phyloP scores from a whole-genome alignment of 2,797 vertebrate genomes.

The Pseudomugil gertrudae region DNA sequence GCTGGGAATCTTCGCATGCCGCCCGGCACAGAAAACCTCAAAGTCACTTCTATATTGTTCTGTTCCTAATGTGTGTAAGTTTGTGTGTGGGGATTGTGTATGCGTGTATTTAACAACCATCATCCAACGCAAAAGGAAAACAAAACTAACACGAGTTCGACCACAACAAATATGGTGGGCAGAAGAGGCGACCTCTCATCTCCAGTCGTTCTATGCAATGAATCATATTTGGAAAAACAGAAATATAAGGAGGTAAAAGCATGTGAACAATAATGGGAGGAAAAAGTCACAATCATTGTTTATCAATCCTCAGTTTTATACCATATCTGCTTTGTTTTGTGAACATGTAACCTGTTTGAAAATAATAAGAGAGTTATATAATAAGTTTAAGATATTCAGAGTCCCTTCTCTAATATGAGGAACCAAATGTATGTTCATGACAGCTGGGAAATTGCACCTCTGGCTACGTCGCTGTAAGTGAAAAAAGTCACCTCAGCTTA shows the following conservation, averaged over 20 bases:
- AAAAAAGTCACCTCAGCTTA: not conserved
- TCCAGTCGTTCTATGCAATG: conserved; percentile 99
- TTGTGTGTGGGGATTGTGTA: conserved; percentile 69
- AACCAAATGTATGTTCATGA: conserved; percentile 66
- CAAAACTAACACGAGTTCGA: conserved; percentile 51
- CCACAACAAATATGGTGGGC: conserved; percentile 71
- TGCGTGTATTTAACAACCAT: conserved; percentile 72
- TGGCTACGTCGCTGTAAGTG: not conserved
- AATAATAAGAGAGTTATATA: conserved; percentile 29
- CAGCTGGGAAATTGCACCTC: conserved; percentile 22
- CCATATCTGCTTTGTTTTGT: conserved; percentile 76
- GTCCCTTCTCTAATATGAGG: conserved; percentile 61
- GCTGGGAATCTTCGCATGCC: conserved; percentile 83
- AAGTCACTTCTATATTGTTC: conserved; percentile 81
- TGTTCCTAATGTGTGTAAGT: conserved; percentile 78
- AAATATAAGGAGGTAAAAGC: conserved; percentile 54
- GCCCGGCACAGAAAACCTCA: conserved; percentile 72
- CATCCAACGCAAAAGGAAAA: conserved; percentile 62
- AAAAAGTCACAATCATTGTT: conserved; percentile 63
- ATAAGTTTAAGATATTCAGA: conserved; percentile 78
- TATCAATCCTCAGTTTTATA: conserved; percentile 76
- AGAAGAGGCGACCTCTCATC: conserved; percentile 86
- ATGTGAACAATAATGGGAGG: conserved; percentile 62
- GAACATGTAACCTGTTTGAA: conserved; percentile 77
- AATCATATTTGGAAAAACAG: conserved; percentile 74